Conservation (phyloP, 2,113 vertebrate genomes). For the Centropristis striata region DNA sequence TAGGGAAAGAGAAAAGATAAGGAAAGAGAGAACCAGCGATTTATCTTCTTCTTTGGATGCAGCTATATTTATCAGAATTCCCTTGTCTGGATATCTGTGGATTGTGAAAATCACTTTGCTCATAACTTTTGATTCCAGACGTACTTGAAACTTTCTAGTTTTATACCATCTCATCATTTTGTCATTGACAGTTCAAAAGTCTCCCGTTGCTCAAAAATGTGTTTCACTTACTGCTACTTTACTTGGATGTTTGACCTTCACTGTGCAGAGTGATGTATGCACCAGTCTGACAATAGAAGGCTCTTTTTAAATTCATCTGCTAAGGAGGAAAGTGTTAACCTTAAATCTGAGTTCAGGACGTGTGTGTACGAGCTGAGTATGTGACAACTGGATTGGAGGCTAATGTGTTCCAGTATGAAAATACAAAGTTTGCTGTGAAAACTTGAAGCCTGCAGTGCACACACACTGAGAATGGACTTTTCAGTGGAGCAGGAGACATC, state of each 20-base stretch:
- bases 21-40: background rate
- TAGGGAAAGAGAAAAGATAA: slow-evolving; percentile 3
- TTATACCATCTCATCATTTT: slow-evolving; percentile 2
- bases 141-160: background rate
- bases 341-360: background rate
- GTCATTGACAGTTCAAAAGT: background rate
- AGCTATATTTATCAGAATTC: background rate
- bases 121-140: too few species aligned
- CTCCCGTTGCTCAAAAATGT: background rate
- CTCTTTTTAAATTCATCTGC: background rate
- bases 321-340: background rate
- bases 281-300: background rate
- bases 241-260: background rate
- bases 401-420: background rate
- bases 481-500: background rate
- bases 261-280: slow-evolving; percentile 4
- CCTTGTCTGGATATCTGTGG: background rate
- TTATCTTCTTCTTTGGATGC: background rate
- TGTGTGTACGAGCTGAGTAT: background rate
- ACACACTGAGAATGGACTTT: background rate
- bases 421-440: background rate
- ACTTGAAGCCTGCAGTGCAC: background rate
- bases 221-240: background rate
- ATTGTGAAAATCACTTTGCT: too few species aligned
- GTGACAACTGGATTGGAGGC: background rate